Percentiles rank a stretch among this genome's conserved stretches.
These are phyloP conservation scores for Pluvialis apricaria DNA, from an alignment of 2,113 vertebrate species.

Conservation along the genomic window DNA sequence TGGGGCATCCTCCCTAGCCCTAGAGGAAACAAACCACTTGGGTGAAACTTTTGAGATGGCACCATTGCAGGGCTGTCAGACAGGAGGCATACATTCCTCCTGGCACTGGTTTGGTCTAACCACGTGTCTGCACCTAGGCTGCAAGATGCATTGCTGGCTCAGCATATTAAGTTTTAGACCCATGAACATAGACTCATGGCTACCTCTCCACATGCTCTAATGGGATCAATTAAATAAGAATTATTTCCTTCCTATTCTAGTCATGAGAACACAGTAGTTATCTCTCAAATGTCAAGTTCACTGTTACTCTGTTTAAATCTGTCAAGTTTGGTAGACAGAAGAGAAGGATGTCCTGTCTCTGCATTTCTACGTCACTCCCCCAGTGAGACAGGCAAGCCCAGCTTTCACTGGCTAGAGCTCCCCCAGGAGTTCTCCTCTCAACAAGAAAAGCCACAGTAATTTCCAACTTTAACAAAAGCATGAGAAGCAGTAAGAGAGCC, in stretches of 20 bases:
- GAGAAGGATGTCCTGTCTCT: not conserved
- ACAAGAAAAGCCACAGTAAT: not conserved
- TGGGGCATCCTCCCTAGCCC: not conserved
- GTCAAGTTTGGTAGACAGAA: not conserved
- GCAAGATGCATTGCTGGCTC: not conserved
- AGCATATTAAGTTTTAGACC: not conserved
- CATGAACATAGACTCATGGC: not conserved
- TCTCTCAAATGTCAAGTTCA: not conserved
- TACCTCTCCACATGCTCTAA: not conserved
- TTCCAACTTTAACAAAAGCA: not conserved
- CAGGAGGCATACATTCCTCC: not conserved
- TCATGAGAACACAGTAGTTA: not conserved
- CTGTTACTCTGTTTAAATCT: not conserved
- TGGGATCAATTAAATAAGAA: not conserved
- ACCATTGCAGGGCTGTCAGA: not conserved
- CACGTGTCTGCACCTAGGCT: not conserved
- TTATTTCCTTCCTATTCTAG: not conserved
- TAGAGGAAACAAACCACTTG: not conserved
- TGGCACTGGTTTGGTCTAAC: not conserved
- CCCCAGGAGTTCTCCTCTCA: not conserved
- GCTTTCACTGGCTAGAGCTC: not conserved
- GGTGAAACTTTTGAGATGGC: not conserved
- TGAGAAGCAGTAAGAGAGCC: not conserved
- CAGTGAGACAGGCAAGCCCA: not conserved
- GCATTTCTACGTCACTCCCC: not conserved